These are phyloP conservation scores for Urocyon cinereoargenteus DNA, from an alignment of 2,797 vertebrate genomes.

Conservation along the genomic window DNA sequence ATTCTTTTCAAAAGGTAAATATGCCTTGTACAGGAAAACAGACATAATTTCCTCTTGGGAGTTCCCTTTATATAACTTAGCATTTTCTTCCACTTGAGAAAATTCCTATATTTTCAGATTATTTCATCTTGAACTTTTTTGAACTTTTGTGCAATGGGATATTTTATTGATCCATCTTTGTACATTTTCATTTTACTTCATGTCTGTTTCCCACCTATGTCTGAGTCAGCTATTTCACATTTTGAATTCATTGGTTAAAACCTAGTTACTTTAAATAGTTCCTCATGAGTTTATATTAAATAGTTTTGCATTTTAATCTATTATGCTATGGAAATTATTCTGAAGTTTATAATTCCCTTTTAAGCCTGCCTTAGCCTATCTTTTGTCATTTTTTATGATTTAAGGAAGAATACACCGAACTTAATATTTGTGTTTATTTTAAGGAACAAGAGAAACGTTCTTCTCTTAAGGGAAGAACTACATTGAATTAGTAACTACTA, in stretches of 20 bases:
- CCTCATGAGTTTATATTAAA: constrained; percentile 63
- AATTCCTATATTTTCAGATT: constrained; percentile 78
- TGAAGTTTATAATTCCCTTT: constrained; percentile 75
- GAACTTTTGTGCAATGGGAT: constrained; percentile 80
- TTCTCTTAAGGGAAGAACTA: constrained; percentile 81
- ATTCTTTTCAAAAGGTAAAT: constrained; percentile 81
- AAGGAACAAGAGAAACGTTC: constrained; percentile 81
- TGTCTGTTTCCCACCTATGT: constrained; percentile 70
- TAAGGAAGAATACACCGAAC: constrained; percentile 72
- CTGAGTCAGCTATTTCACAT: constrained; percentile 67
- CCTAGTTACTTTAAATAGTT: constrained; percentile 66
- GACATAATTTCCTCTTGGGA: constrained; percentile 68
- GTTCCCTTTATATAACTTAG: constrained; percentile 70
- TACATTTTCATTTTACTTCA: constrained; percentile 76
- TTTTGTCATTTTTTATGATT: constrained; percentile 77
- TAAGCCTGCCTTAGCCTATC: constrained; percentile 77
- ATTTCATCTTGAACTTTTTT: constrained; percentile 79
- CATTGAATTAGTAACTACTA: constrained; percentile 83
- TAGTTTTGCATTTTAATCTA: constrained; percentile 74
- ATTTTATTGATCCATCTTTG: constrained; percentile 77
- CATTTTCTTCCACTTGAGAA: constrained; percentile 81
- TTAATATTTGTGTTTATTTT: constrained; percentile 76
- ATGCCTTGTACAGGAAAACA: constrained; percentile 77
- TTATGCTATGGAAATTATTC: constrained; percentile 72
- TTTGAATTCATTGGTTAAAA: constrained; percentile 72